Evolutionary conservation across 2,888 invertebrate species (phyloP).

Genomic region (Thereva nobilitata): DNA sequence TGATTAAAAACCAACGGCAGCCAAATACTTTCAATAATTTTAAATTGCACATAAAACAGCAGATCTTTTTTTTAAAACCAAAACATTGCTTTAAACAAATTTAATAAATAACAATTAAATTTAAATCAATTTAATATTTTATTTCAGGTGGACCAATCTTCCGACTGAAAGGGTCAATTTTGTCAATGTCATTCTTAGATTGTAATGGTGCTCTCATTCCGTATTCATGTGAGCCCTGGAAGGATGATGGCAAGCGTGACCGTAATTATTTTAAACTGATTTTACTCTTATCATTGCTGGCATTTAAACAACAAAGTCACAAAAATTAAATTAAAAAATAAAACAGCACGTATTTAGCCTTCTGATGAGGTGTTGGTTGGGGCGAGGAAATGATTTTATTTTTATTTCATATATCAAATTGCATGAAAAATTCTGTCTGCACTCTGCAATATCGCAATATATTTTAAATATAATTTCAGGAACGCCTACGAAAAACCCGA

Average conservation of each 20-base stretch:
- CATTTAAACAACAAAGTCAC: too few relatives aligned
- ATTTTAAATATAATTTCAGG: constrained; percentile 52
- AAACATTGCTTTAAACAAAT: too few relatives aligned
- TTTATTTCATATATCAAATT: too few relatives aligned
- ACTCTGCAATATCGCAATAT: background rate
- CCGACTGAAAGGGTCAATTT: constrained; percentile 92
- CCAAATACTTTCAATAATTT: too few relatives aligned
- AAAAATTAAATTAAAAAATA: too few relatives aligned
- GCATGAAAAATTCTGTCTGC: too few relatives aligned
- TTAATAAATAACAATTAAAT: background rate
- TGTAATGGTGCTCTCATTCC: constrained; percentile 91
- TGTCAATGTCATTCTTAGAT: constrained; percentile 95
- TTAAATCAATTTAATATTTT: constrained; percentile 2
- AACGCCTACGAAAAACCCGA: constrained; percentile 72
- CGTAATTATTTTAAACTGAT: constrained; percentile 48
- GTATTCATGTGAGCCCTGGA: constrained; percentile 90
- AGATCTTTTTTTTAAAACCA: too few relatives aligned
- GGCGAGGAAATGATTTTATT: too few relatives aligned
- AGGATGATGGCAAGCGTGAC: constrained; percentile 69
- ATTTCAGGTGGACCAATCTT: constrained; percentile 90
- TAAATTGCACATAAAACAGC: too few relatives aligned
- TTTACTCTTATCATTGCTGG: constrained; percentile 10
- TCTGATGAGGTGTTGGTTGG: too few relatives aligned
- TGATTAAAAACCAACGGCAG: too few relatives aligned
- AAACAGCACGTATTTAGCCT: too few relatives aligned